phyloP scores from a whole-genome alignment of 2,888 invertebrate species.

The Caenorhabditis virilis region DNA sequence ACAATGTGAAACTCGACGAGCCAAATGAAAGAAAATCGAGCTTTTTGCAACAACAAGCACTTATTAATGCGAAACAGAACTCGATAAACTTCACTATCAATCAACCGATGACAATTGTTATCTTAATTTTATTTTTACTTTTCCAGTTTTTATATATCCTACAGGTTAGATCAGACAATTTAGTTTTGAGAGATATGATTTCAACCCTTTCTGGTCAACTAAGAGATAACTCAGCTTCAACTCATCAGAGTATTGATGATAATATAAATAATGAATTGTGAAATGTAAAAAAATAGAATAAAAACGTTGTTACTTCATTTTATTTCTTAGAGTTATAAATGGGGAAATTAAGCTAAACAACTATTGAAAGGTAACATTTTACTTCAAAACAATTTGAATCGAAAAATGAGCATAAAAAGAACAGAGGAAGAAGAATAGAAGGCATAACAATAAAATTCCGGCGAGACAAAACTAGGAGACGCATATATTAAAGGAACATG shows the following conservation, averaged over 20 bases:
- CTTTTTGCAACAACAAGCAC: constrained; percentile 29
- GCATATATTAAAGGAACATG: too few relatives aligned
- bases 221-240: neutral
- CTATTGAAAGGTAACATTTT: too few relatives aligned
- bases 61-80: neutral
- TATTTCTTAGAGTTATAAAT: too few relatives aligned
- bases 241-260: neutral
- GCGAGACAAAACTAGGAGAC: too few relatives aligned
- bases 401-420: neutral
- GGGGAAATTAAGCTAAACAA: too few relatives aligned
- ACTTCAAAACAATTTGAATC: neutral
- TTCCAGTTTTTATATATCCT: constrained; percentile 33
- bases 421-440: neutral
- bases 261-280: neutral
- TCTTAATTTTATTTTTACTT: constrained; percentile 15
- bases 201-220: constrained; percentile 14
- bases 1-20: constrained; percentile 33
- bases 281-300: neutral
- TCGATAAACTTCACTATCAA: constrained; percentile 8
- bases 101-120: constrained; percentile 13
- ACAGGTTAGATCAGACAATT: constrained; percentile 29
- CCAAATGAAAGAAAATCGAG: constrained; percentile 43
- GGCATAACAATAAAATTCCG: too few relatives aligned
- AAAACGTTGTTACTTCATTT: neutral
- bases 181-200: constrained; percentile 17